These are phyloP conservation scores for Nycteola revayana DNA, from an alignment of 2,888 invertebrate genomes.

Conservation along the genomic window DNA sequence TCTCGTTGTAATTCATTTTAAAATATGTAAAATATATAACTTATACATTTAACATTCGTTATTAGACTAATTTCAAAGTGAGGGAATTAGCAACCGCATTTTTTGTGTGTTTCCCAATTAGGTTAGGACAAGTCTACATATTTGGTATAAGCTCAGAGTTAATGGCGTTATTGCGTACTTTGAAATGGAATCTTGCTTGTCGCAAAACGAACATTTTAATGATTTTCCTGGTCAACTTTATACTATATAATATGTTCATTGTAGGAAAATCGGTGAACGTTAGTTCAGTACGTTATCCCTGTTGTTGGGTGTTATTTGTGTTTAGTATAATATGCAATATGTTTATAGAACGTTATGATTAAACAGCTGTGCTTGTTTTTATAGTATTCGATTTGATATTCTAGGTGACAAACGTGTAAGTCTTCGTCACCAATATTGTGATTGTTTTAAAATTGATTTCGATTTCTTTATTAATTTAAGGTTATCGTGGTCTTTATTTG, in stretches of 20 bases:
- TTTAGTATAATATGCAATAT: slow-evolving; percentile 6
- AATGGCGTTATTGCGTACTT: slow-evolving; percentile 38
- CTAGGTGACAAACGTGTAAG: slow-evolving; percentile 7
- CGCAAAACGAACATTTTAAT: slow-evolving; percentile 35
- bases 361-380: slow-evolving; percentile 25
- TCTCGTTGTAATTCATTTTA: no score
- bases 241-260: slow-evolving; percentile 18
- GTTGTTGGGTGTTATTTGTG: slow-evolving; percentile 9
- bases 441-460: slow-evolving; percentile 13
- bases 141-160: slow-evolving; percentile 50
- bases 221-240: slow-evolving; percentile 41
- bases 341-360: slow-evolving; percentile 18
- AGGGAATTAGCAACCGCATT: slow-evolving; percentile 38
- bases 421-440: slow-evolving; percentile 14
- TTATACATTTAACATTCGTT: no score
- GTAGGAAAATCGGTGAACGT: slow-evolving; percentile 12
- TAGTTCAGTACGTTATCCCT: slow-evolving; percentile 9
- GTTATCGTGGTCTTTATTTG: slow-evolving; percentile 26
- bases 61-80: no score
- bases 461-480: slow-evolving; percentile 18
- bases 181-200: slow-evolving; percentile 30
- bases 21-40: no score
- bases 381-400: slow-evolving; percentile 17
- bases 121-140: slow-evolving; percentile 59
- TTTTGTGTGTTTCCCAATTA: slow-evolving; percentile 45